These are phyloP conservation scores for Channa striata DNA, from an alignment of 2,797 vertebrate genomes.

Conservation along the genomic window DNA sequence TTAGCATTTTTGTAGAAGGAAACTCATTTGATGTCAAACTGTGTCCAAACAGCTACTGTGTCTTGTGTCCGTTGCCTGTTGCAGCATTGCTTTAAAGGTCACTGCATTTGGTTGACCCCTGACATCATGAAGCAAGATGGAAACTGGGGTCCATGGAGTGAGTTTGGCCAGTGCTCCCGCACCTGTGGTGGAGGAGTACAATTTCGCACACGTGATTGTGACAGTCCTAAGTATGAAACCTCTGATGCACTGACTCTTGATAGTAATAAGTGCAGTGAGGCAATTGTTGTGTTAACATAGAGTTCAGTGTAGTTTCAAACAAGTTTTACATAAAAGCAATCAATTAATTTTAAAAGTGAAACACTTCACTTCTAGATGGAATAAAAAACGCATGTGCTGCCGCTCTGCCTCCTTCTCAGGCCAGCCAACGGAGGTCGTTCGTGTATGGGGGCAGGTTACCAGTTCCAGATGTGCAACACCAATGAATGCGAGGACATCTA, in stretches of 20 bases:
- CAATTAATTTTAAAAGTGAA: neutral
- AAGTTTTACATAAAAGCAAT: neutral
- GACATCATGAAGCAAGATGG: conserved; percentile 97
- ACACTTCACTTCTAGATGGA: neutral
- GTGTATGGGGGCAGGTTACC: conserved; percentile 89
- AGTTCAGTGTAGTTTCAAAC: neutral
- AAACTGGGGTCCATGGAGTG: conserved; percentile 96
- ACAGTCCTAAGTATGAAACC: conserved; percentile 88
- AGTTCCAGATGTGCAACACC: conserved; percentile 94
- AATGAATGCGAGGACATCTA: conserved; percentile 90
- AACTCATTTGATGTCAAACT: neutral
- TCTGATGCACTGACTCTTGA: conserved; percentile 2
- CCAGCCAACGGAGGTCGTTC: conserved; percentile 93
- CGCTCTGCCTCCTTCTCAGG: conserved; percentile 71
- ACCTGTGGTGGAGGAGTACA: conserved; percentile 94
- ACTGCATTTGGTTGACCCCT: conserved; percentile 96
- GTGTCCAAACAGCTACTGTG: conserved; percentile 1
- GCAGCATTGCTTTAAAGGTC: conserved; percentile 98
- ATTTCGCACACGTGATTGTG: conserved; percentile 92
- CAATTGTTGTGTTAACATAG: neutral
- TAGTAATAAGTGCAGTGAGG: neutral
- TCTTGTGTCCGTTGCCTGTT: conserved; percentile 17
- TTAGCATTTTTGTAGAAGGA: neutral
- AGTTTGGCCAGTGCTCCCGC: conserved; percentile 93
- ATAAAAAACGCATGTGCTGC: neutral